Evolutionary conservation across 1,140 invertebrate species (phyloP).

Genomic region (Holotrichia oblita): DNA sequence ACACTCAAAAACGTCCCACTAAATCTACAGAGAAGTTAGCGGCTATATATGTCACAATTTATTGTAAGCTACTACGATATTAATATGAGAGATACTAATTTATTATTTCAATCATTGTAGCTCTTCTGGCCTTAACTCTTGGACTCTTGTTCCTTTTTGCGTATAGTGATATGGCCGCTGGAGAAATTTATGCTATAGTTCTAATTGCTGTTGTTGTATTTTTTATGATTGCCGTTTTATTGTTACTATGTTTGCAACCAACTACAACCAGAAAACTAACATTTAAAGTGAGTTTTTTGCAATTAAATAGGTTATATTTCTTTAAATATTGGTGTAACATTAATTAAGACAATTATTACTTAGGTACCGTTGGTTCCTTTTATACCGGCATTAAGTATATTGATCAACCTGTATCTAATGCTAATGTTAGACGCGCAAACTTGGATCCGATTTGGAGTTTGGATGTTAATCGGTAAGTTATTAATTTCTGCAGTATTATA

Average conservation of each 20-base stretch:
- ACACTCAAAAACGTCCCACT: slow-evolving; percentile 36
- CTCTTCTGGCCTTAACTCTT: slow-evolving; percentile 57
- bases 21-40: slow-evolving; percentile 46
- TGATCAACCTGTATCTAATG: slow-evolving; percentile 90
- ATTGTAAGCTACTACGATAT: slow-evolving; percentile 42
- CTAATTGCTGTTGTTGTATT: slow-evolving; percentile 57
- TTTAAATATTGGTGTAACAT: no score
- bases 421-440: slow-evolving; percentile 83
- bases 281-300: slow-evolving; percentile 61
- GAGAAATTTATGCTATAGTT: slow-evolving; percentile 54
- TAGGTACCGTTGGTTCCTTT: slow-evolving; percentile 88
- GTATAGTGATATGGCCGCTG: slow-evolving; percentile 47
- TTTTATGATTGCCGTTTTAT: slow-evolving; percentile 59
- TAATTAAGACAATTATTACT: not conserved
- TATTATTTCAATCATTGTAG: slow-evolving; percentile 51
- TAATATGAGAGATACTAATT: slow-evolving; percentile 1
- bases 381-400: slow-evolving; percentile 83
- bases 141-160: slow-evolving; percentile 46
- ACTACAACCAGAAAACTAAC: slow-evolving; percentile 58
- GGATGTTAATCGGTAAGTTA: slow-evolving; percentile 75
- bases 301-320: no score
- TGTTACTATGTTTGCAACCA: slow-evolving; percentile 63
- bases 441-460: slow-evolving; percentile 86
- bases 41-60: slow-evolving; percentile 43
- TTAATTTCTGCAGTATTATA: not conserved